Conservation (phyloP, 1,140 invertebrate genomes). For the Drosophila bocqueti region DNA sequence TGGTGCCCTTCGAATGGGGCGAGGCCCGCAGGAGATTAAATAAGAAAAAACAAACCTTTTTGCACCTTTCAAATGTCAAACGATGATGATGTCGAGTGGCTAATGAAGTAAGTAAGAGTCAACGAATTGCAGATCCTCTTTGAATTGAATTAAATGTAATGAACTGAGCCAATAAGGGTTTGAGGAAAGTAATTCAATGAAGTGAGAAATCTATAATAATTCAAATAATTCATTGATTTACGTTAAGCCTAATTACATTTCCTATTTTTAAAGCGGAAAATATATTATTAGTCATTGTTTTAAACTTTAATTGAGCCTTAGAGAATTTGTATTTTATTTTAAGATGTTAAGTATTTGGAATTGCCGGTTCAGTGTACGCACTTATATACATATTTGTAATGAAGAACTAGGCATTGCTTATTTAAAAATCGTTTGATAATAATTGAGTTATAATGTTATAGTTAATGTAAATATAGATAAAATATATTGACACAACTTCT, state of each 20-base stretch:
- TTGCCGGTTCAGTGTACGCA: background rate
- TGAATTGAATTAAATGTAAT: background rate
- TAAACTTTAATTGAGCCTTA: background rate
- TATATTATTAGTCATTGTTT: background rate
- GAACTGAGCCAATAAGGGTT: background rate
- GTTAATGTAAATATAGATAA: background rate
- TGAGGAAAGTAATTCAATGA: no score
- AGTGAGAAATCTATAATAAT: no score
- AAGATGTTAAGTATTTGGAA: background rate
- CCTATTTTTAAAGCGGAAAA: background rate
- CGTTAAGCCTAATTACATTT: no score
- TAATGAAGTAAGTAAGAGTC: background rate
- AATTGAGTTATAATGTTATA: no score
- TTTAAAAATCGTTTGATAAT: no score
- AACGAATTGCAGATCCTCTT: background rate
- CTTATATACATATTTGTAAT: no score
- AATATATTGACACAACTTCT: background rate
- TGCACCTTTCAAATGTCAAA: constrained; percentile 72
- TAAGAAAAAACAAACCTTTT: constrained; percentile 65
- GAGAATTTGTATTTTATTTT: background rate
- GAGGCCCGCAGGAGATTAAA: constrained; percentile 40
- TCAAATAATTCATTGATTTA: no score
- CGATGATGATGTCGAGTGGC: constrained; percentile 8
- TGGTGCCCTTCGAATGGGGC: constrained; percentile 37
- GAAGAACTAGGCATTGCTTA: no score